Conservation (phyloP, 2,888 invertebrate species). For the Orthosia cruda region DNA sequence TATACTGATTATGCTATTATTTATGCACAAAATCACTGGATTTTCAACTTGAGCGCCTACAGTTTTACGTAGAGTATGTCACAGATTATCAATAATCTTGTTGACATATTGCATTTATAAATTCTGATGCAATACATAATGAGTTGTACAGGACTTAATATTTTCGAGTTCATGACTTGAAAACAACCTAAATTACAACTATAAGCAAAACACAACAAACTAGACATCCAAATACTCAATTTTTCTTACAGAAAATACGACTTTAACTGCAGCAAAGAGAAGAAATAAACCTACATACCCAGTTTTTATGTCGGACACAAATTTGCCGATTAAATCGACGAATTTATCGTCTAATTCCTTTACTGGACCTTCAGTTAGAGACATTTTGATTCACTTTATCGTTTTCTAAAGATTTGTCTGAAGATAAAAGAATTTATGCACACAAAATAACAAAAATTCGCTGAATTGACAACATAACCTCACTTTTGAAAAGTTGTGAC, state of each 20-base stretch:
- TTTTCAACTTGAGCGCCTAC: constrained; percentile 1
- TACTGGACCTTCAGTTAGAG: constrained; percentile 68
- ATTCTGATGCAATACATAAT: constrained; percentile 51
- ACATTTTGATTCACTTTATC: constrained; percentile 67
- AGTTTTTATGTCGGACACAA: constrained; percentile 77
- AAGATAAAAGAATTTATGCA: constrained; percentile 12
- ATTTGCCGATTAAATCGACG: constrained; percentile 80
- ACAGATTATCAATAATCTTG: background rate
- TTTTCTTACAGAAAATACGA: background rate
- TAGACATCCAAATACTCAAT: background rate
- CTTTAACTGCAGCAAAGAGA: background rate
- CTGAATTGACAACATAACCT: constrained; percentile 60
- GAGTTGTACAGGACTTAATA: background rate
- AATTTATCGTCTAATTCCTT: constrained; percentile 82
- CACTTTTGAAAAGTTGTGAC: constrained; percentile 44
- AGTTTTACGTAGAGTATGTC: background rate
- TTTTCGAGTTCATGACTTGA: constrained; percentile 1
- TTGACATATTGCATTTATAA: constrained; percentile 38
- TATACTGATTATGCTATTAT: too few species aligned
- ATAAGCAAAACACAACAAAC: background rate
- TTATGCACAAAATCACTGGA: background rate
- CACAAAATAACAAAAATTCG: constrained; percentile 11
- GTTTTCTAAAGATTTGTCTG: background rate
- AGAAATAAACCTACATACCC: constrained; percentile 77
- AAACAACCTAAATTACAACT: background rate